Base-by-base conservation (phyloP, 2,888 invertebrate species). In the Petrophora chlorosata region DNA sequence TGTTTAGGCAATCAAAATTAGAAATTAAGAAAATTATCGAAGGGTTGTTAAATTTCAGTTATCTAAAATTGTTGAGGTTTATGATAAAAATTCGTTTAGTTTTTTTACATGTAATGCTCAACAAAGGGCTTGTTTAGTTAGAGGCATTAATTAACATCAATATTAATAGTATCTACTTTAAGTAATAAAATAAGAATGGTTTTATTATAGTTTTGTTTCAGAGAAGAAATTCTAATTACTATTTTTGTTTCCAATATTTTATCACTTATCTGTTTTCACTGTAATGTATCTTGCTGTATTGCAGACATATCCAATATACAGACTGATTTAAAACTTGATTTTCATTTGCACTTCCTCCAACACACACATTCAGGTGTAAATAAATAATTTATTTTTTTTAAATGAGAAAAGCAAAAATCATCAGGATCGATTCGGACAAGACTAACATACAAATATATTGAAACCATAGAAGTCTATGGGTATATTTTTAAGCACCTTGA, bases 271-370 rank as follows among this genome's bases (percentile, higher is more conserved):
- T 89, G 89, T 89, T 89, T 87, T 88, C 88, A 89, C 85, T 88
- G 85, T 88, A 88, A 82, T 88, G 83, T 88, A 88, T 90, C 85
- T 90, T 86, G 90, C 90, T 90, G 89, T 91, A 90, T 90, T 91
- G 87, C 91, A 91, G 85, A 91, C 91, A 91, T 91, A 91, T 91
- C 91, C 90, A 90, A 87, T 89, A 91, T 90, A 91, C 91, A 91
- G 91, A 91, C 91, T 91, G 91, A 91, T 90, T 90, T 87, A 87
- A 88, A 61, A 56, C 36, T 28, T 52, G 43, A 61, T 36, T 55
- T 81, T 83, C 65, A 74, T 76, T 80, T 65, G 25, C 16, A 39
- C 28, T 1, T 30, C 5, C 19, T 7, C 7, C 19, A 19, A 19
- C 19, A 5, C 19, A 19, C 28, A 13, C 13, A n/a, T 30, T 9